Conservation (phyloP, 1,140 invertebrate species). For the Copidosoma floridanum region DNA sequence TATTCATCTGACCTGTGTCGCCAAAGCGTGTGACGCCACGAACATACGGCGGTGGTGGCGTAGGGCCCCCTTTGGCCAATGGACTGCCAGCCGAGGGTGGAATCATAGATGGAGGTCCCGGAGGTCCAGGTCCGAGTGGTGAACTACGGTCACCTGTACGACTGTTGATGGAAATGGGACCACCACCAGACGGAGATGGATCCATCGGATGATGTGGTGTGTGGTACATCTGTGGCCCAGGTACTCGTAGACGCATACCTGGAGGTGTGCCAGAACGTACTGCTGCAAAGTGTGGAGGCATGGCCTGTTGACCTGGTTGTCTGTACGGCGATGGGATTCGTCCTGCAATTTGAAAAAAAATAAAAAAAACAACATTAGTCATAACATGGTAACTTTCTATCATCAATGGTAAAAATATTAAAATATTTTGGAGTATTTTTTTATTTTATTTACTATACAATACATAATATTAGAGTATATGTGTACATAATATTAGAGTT, state of each 20-base stretch:
- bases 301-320: conserved; percentile 45
- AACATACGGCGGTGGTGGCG: conserved; percentile 48
- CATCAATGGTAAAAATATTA: too few relatives aligned
- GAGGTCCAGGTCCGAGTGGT: conserved; percentile 40
- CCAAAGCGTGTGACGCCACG: conserved; percentile 39
- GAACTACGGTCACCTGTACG: conserved; percentile 45
- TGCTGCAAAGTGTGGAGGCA: conserved; percentile 51
- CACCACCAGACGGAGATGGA: conserved; percentile 59
- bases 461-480: too few relatives aligned
- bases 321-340: conserved; percentile 53
- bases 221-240: conserved; percentile 54
- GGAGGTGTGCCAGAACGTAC: conserved; percentile 50
- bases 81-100: conserved; percentile 49
- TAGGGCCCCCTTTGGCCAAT: conserved; percentile 49
- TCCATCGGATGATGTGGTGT: conserved; percentile 59
- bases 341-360: neutral
- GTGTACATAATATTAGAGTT: too few relatives aligned
- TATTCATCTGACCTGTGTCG: conserved; percentile 42
- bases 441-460: too few relatives aligned
- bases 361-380: too few relatives aligned
- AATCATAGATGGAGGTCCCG: conserved; percentile 38
- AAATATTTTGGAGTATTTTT: too few relatives aligned
- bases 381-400: too few relatives aligned
- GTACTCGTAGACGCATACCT: conserved; percentile 48
- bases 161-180: conserved; percentile 54